Conservation (phyloP, 2,797 vertebrate genomes). For the Coluber constrictor region DNA sequence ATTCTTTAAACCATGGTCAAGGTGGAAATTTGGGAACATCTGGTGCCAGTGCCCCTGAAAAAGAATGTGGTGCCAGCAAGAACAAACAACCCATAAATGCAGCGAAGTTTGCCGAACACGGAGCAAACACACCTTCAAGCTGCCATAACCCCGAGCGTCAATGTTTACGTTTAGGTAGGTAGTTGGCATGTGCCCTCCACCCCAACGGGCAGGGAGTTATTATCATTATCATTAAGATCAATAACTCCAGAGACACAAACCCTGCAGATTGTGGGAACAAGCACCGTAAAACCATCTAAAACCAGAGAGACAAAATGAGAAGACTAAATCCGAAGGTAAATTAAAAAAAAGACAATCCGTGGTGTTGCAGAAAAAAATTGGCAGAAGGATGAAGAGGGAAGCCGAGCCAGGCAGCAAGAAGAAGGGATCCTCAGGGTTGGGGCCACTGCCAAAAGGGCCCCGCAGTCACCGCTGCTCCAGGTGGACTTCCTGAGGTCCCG, state of each 20-base stretch:
- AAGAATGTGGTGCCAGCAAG: neutral
- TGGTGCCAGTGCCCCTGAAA: neutral
- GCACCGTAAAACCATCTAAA: neutral
- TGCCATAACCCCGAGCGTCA: neutral
- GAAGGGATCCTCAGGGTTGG: neutral
- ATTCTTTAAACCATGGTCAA: neutral
- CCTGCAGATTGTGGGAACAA: neutral
- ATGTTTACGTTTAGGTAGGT: neutral
- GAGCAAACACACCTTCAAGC: neutral
- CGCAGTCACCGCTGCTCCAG: neutral
- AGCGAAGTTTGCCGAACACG: neutral
- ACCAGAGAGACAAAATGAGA: neutral
- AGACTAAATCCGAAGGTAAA: neutral
- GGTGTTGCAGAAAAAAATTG: neutral
- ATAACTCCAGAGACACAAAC: neutral
- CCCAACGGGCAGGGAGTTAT: neutral
- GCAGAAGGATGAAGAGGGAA: neutral
- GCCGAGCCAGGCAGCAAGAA: neutral
- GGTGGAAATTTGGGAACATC: neutral
- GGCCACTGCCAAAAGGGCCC: neutral
- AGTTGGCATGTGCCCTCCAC: neutral
- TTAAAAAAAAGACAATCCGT: neutral
- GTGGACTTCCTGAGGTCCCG: neutral
- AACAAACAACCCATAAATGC: neutral
- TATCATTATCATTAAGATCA: accelerated